A percentile compares a stretch with the other conserved stretches of the same genome.
Conservation (phyloP, 1,140 invertebrate species). For the Penaeus japonicus region DNA sequence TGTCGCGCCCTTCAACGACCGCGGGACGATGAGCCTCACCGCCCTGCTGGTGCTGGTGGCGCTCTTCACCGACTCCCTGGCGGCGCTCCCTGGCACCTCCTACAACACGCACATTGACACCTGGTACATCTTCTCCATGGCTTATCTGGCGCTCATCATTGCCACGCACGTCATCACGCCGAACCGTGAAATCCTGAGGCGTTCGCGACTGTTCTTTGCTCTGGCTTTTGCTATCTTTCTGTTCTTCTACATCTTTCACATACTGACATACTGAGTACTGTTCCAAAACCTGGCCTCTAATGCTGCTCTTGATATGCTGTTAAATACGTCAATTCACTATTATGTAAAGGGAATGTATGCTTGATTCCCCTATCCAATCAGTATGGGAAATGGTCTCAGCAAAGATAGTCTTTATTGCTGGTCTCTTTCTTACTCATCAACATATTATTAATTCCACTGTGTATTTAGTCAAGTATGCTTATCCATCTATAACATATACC, state of each 20-base stretch:
- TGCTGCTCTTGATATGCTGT: too few relatives aligned
- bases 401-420: too few relatives aligned
- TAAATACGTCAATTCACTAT: too few relatives aligned
- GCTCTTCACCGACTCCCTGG: constrained; percentile 31
- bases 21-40: constrained; percentile 20
- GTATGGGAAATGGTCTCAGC: too few relatives aligned
- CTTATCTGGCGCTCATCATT: constrained; percentile 7
- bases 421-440: too few relatives aligned
- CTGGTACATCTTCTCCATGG: constrained; percentile 31
- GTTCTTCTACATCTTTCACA: not conserved
- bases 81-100: constrained; percentile 3
- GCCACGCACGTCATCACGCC: constrained; percentile 13
- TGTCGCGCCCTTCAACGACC: constrained; percentile 6
- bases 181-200: not conserved
- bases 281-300: too few relatives aligned
- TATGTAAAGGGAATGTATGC: too few relatives aligned
- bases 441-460: too few relatives aligned
- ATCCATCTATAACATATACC: too few relatives aligned
- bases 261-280: not conserved
- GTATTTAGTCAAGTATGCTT: too few relatives aligned
- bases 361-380: too few relatives aligned
- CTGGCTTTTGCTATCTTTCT: not conserved
- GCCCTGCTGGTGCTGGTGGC: constrained; percentile 6
- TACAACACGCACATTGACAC: constrained; percentile 6
- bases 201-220: not conserved